Conservation (phyloP, 2,797 vertebrate genomes). For the Numenius phaeopus region DNA sequence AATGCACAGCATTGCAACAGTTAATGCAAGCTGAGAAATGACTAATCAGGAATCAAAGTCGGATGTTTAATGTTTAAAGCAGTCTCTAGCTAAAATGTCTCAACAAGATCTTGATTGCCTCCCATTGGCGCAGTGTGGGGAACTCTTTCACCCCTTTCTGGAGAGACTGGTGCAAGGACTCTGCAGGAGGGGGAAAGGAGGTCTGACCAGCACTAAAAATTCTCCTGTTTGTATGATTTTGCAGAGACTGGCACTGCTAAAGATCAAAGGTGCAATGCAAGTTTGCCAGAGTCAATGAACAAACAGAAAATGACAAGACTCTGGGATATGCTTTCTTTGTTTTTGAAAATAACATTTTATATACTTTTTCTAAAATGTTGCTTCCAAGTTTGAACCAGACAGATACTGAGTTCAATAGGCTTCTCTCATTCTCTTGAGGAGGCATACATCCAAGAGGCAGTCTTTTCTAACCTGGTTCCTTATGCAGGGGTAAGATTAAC, state of each 20-base stretch:
- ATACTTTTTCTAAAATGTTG: background rate
- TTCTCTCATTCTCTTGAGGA: background rate
- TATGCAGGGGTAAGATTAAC: conserved; percentile 67
- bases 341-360: background rate
- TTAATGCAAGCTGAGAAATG: background rate
- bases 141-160: background rate
- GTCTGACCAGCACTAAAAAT: background rate
- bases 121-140: no score
- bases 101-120: background rate
- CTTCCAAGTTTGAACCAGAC: background rate
- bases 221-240: background rate
- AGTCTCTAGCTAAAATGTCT: background rate
- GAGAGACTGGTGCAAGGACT: background rate
- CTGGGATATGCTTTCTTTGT: background rate
- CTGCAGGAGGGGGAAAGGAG: background rate
- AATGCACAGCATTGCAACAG: background rate
- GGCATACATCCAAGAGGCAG: conserved; percentile 15
- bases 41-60: background rate
- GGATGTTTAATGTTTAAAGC: background rate
- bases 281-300: background rate
- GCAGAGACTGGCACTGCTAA: background rate
- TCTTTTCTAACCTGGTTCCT: conserved; percentile 45
- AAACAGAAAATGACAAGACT: background rate
- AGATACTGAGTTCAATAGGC: background rate
- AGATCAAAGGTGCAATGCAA: background rate